phyloP scores from a whole-genome alignment of 2,888 invertebrate genomes.

The Ectropis crepuscularia region DNA sequence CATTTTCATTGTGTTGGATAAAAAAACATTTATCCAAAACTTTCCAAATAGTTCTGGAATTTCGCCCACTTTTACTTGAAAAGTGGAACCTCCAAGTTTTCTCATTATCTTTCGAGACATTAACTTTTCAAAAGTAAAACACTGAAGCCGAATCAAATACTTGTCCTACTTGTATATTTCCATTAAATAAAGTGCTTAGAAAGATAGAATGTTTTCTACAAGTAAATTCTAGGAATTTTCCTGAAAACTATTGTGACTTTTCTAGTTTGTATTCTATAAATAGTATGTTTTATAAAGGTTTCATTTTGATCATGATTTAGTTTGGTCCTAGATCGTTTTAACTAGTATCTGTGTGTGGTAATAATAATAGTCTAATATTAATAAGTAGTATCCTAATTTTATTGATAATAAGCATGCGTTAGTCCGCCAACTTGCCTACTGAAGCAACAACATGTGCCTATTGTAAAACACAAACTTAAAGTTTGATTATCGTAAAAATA shows the following conservation, averaged over 20 bases:
- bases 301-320: too few relatives aligned
- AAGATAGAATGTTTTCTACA: neutral
- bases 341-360: too few relatives aligned
- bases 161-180: conserved; percentile 8
- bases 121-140: conserved; percentile 24
- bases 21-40: conserved; percentile 13
- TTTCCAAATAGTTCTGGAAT: conserved; percentile 15
- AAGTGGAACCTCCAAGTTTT: conserved; percentile 26
- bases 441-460: too few relatives aligned
- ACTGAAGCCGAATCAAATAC: conserved; percentile 21
- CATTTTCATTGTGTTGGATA: conserved; percentile 2
- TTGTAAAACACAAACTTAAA: too few relatives aligned
- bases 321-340: too few relatives aligned
- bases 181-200: neutral
- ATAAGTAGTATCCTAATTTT: too few relatives aligned
- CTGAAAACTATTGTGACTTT: too few relatives aligned
- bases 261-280: neutral
- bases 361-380: too few relatives aligned
- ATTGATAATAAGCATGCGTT: too few relatives aligned
- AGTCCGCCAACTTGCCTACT: too few relatives aligned
- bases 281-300: neutral
- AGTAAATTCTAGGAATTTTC: too few relatives aligned
- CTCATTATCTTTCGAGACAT: conserved; percentile 24
- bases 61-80: conserved; percentile 11
- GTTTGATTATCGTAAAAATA: too few relatives aligned